Evolutionary conservation across 2,113 vertebrate genomes (phyloP).

Genomic region (Prionailurus bengalensis): DNA sequence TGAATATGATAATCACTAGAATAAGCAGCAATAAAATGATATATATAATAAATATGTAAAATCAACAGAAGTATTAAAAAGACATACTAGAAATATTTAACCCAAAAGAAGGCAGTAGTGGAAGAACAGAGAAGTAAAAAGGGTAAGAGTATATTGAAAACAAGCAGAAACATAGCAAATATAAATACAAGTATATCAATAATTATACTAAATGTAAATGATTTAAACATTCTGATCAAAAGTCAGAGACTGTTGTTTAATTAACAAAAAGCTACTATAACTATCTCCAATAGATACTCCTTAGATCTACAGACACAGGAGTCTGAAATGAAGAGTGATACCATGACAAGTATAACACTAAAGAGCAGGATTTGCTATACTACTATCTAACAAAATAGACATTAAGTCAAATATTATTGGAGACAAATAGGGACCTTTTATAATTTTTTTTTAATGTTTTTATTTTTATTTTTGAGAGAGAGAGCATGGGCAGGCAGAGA

Average conservation of each 20-base stretch:
- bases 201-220: background rate
- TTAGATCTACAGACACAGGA: slow-evolving; percentile 4
- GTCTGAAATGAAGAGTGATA: background rate
- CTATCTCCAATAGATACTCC: background rate
- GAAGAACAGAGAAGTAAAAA: slow-evolving; percentile 5
- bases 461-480: no score
- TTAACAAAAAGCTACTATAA: background rate
- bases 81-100: background rate
- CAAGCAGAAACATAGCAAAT: slow-evolving; percentile 6
- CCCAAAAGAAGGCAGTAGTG: background rate
- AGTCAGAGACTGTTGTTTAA: background rate
- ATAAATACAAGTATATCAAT: background rate
- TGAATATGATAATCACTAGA: background rate
- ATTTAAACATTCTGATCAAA: background rate
- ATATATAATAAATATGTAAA: background rate
- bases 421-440: background rate
- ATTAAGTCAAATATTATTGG: background rate
- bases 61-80: background rate
- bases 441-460: no score
- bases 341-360: background rate
- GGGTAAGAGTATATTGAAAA: background rate
- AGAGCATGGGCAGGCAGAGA: no score
- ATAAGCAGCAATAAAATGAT: background rate
- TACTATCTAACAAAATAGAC: background rate
- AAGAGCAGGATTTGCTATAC: background rate